A percentile compares a stretch with the other conserved stretches of the same genome.
phyloP scores from a whole-genome alignment of 2,797 vertebrate species.

The Tadarida brasiliensis region DNA sequence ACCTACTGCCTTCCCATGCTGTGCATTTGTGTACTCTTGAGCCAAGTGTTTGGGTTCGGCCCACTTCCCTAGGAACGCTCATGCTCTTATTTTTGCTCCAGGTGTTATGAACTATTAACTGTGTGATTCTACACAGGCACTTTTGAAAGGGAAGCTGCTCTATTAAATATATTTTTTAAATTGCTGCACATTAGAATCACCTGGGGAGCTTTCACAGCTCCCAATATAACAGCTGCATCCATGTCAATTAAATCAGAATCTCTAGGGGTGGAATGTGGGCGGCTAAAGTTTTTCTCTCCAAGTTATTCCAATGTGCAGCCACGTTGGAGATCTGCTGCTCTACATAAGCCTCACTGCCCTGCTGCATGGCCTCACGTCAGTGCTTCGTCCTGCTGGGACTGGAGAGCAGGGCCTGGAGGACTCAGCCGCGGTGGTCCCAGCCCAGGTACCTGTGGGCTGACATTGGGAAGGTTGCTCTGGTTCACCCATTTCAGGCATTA shows the following conservation, averaged over 20 bases:
- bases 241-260: constrained; percentile 12
- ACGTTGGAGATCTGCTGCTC: neutral
- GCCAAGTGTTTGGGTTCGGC: neutral
- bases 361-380: neutral
- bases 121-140: neutral
- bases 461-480: neutral
- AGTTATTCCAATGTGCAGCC: neutral
- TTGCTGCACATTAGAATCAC: neutral
- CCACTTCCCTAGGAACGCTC: neutral
- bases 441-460: neutral
- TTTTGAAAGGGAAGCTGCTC: constrained; percentile 36
- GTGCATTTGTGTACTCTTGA: neutral
- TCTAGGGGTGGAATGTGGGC: neutral
- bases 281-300: neutral
- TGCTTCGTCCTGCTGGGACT: neutral
- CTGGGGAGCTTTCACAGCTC: neutral
- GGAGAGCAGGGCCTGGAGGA: neutral
- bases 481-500: neutral
- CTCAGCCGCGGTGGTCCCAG: neutral
- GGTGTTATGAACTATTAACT: neutral
- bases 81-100: neutral
- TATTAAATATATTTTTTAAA: neutral
- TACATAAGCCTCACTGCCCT: neutral
- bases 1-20: neutral
- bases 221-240: neutral